Evolutionary conservation across 2,113 vertebrate genomes (phyloP).

Genomic region (Hippotragus niger): DNA sequence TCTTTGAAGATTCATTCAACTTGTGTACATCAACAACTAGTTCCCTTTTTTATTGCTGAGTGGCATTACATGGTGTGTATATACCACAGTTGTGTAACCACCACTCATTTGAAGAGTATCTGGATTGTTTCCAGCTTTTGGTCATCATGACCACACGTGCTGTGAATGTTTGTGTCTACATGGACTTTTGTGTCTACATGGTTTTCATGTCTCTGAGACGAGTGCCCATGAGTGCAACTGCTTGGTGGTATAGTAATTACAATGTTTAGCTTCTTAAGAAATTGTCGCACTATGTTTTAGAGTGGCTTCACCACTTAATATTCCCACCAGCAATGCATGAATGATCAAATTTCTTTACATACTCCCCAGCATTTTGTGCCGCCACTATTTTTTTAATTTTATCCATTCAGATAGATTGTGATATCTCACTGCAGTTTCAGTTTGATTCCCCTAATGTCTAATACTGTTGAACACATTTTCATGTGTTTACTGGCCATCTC

Average conservation of each 20-base stretch:
- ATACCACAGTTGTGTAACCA: neutral
- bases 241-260: neutral
- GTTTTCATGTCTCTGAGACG: neutral
- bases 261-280: neutral
- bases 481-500: neutral
- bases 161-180: neutral
- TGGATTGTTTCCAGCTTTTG: neutral
- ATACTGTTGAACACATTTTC: neutral
- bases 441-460: neutral
- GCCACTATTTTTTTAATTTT: neutral
- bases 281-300: neutral
- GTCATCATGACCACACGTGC: neutral
- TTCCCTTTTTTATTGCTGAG: neutral
- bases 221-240: neutral
- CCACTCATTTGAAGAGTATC: neutral
- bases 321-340: neutral
- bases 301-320: neutral
- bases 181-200: neutral
- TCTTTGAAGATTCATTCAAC: neutral
- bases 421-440: neutral
- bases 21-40: neutral
- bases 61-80: neutral
- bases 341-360: neutral
- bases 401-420: neutral
- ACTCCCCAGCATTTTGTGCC: neutral